These are phyloP conservation scores for Planococcus citri DNA, from an alignment of 1,140 invertebrate genomes.

Conservation along the genomic window DNA sequence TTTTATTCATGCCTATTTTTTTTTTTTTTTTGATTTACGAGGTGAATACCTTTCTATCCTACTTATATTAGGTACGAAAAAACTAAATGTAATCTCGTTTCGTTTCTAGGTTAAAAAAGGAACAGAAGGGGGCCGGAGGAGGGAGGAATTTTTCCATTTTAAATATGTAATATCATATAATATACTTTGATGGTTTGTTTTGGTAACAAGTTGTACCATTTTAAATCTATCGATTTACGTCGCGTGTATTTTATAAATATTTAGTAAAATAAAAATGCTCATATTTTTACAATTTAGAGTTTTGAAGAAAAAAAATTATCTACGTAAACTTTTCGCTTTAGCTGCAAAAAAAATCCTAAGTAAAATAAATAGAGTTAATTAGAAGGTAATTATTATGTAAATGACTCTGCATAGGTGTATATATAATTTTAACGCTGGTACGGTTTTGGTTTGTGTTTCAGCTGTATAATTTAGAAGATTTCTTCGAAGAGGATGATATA, in stretches of 20 bases:
- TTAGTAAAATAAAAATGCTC: no score
- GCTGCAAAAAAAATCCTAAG: no score
- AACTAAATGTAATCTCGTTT: no score
- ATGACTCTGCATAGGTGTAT: background rate
- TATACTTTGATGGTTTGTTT: background rate
- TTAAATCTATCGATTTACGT: background rate
- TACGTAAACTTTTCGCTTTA: no score
- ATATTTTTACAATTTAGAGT: no score
- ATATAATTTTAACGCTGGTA: background rate
- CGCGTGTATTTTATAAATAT: background rate
- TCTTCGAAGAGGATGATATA: conserved; percentile 73
- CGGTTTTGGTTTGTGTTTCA: conserved; percentile 28
- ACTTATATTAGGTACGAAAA: no score
- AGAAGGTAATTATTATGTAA: background rate
- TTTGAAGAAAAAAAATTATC: no score
- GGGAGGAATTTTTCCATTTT: background rate
- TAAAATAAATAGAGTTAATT: background rate
- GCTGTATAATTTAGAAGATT: conserved; percentile 62
- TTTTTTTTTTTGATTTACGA: no score
- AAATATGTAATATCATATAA: background rate
- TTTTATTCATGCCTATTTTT: no score
- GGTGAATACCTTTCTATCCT: no score
- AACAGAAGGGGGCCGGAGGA: background rate
- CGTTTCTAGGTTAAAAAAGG: no score
- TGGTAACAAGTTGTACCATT: conserved; percentile 2